A percentile compares a stretch with the other conserved stretches of the same genome.
Evolutionary conservation across 2,797 vertebrate species (phyloP).

Genomic region (Acanthurus tractus): DNA sequence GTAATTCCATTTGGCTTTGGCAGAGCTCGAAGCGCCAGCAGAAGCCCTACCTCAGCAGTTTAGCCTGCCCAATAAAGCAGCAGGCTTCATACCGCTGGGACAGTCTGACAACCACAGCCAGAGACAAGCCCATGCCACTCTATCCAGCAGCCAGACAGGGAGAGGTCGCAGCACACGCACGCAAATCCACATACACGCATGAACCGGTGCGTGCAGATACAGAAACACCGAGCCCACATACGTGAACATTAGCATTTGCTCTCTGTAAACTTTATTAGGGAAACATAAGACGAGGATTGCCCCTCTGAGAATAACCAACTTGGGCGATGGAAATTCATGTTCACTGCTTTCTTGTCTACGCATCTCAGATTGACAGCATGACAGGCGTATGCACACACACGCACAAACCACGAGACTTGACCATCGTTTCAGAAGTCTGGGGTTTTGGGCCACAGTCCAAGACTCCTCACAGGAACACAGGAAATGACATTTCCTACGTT

Average conservation of each 20-base stretch:
- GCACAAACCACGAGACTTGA: slow-evolving; percentile 51
- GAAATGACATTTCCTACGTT: slow-evolving; percentile 89
- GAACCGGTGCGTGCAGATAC: slow-evolving; percentile 12
- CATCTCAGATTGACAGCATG: slow-evolving; percentile 49
- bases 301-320: slow-evolving; percentile 1
- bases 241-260: slow-evolving; percentile 35
- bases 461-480: slow-evolving; percentile 83
- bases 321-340: slow-evolving; percentile 49
- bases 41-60: slow-evolving; percentile 88
- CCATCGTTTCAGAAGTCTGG: slow-evolving; percentile 61
- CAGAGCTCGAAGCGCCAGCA: slow-evolving; percentile 74
- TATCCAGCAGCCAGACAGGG: slow-evolving; percentile 74
- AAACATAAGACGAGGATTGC: slow-evolving; percentile 26
- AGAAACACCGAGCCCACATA: slow-evolving; percentile 24
- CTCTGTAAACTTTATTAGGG: slow-evolving; percentile 3
- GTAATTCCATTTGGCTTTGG: slow-evolving; percentile 84
- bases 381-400: slow-evolving; percentile 29
- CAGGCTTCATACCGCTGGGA: slow-evolving; percentile 84
- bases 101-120: slow-evolving; percentile 80
- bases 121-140: slow-evolving; percentile 81
- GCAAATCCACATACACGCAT: slow-evolving; percentile 17
- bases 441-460: slow-evolving; percentile 77
- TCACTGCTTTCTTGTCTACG: slow-evolving; percentile 37
- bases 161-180: slow-evolving; percentile 63
- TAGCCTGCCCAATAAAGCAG: slow-evolving; percentile 85